Evolutionary conservation across 2,888 invertebrate genomes (phyloP).

Genomic region (Drosophila melanocephala): DNA sequence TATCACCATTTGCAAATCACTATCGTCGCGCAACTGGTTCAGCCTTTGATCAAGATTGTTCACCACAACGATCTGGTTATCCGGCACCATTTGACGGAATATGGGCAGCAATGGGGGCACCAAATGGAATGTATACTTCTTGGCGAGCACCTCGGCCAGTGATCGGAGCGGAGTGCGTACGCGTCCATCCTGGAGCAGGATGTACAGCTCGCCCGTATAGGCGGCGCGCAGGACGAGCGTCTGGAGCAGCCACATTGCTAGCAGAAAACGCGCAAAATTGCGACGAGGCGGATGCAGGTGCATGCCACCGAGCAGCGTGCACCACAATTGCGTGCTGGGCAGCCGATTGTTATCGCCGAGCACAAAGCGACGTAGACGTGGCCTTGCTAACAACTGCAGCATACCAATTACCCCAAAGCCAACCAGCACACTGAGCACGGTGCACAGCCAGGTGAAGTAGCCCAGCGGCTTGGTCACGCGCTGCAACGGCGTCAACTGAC

Average conservation of each 20-base stretch:
- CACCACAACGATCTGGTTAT: background rate
- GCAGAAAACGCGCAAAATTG: constrained; percentile 82
- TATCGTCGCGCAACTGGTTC: constrained; percentile 40
- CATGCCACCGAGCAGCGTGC: constrained; percentile 68
- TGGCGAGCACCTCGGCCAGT: constrained; percentile 65
- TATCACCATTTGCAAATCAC: constrained; percentile 44
- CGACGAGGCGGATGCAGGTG: constrained; percentile 62
- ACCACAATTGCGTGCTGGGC: constrained; percentile 74
- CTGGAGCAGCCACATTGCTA: constrained; percentile 77
- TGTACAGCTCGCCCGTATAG: constrained; percentile 78
- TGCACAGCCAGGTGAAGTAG: constrained; percentile 75
- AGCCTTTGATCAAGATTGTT: background rate
- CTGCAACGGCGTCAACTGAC: constrained; percentile 66
- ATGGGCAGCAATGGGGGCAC: constrained; percentile 50
- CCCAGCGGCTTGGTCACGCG: constrained; percentile 79
- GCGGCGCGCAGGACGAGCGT: constrained; percentile 78
- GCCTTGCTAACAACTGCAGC: constrained; percentile 27
- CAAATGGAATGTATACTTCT: constrained; percentile 64
- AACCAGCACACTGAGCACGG: constrained; percentile 61
- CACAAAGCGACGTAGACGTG: constrained; percentile 57
- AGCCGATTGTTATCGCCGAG: constrained; percentile 69
- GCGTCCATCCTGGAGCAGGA: constrained; percentile 80
- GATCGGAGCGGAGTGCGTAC: constrained; percentile 50
- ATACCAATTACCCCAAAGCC: constrained; percentile 57
- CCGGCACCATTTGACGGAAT: constrained; percentile 39